Evolutionary conservation across 1,140 invertebrate species (phyloP).

Genomic region (Pentalonia nigronervosa): DNA sequence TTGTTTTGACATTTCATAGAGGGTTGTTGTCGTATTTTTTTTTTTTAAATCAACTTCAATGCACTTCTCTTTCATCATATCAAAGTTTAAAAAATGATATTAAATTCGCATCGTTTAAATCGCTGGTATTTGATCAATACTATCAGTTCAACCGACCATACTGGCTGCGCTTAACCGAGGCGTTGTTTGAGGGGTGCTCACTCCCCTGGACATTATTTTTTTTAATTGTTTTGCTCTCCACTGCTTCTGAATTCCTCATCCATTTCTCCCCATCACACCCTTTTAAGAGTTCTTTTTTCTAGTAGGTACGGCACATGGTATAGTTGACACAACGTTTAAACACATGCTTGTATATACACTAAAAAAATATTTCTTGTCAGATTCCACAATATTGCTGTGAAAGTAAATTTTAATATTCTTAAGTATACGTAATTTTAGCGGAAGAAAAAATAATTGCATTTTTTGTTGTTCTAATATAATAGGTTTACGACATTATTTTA

Average conservation of each 20-base stretch:
- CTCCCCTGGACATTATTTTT: constrained; percentile 32
- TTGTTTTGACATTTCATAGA: background rate
- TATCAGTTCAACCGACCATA: constrained; percentile 34
- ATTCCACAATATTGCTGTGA: background rate
- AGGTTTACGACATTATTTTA: background rate
- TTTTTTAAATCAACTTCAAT: background rate
- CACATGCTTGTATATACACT: background rate
- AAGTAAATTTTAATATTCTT: background rate
- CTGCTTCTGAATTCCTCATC: constrained; percentile 9
- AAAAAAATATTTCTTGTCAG: background rate
- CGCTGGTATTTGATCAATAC: constrained; percentile 43
- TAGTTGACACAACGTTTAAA: constrained; percentile 15
- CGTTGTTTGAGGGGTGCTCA: constrained; percentile 42
- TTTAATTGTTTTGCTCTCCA: constrained; percentile 44
- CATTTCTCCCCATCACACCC: background rate
- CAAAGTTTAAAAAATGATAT: background rate
- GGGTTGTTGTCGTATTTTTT: background rate
- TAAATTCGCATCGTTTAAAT: constrained; percentile 31
- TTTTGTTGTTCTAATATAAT: background rate
- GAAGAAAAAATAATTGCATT: background rate
- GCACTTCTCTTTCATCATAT: constrained; percentile 26
- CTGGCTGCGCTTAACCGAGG: background rate
- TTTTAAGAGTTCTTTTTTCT: background rate
- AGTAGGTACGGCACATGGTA: background rate
- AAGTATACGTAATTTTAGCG: background rate